phyloP scores from a whole-genome alignment of 2,797 vertebrate species.

The Periophthalmus magnuspinnatus region DNA sequence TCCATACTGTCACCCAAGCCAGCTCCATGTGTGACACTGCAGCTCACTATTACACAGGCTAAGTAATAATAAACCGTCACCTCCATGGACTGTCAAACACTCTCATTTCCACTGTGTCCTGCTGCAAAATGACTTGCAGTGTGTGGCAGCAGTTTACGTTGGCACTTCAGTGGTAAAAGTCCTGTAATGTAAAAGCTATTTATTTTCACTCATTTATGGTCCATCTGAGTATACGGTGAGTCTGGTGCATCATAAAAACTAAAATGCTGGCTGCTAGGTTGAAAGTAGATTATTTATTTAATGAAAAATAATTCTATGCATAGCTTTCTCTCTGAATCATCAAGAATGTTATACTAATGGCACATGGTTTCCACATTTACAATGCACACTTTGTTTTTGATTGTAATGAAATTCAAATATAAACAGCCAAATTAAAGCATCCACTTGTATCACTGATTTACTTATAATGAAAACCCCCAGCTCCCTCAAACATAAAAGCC shows the following conservation, averaged over 20 bases:
- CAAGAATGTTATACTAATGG: conserved; percentile 24
- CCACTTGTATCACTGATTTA: conserved; percentile 14
- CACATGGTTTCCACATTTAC: conserved; percentile 32
- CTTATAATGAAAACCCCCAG: conserved; percentile 16
- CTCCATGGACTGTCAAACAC: conserved; percentile 58
- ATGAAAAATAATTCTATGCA: conserved; percentile 41
- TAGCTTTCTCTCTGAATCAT: conserved; percentile 34
- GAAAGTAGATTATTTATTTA: conserved; percentile 40
- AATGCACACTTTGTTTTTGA: conserved; percentile 16
- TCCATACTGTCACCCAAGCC: conserved; percentile 54
- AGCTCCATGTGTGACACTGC: conserved; percentile 53
- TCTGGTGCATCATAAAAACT: conserved; percentile 56
- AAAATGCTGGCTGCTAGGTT: conserved; percentile 40
- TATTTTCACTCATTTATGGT: conserved; percentile 62
- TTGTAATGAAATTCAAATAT: conserved; percentile 13
- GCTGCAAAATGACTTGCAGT: conserved; percentile 36
- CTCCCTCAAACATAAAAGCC: conserved; percentile 20
- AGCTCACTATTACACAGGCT: conserved; percentile 51
- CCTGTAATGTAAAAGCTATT: conserved; percentile 60
- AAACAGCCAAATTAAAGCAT: background rate
- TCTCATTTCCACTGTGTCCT: conserved; percentile 40
- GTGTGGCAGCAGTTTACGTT: conserved; percentile 49
- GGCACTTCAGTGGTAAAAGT: conserved; percentile 43
- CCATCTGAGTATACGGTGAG: conserved; percentile 46
- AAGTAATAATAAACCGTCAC: conserved; percentile 61